Percentiles rank a stretch among this genome's conserved stretches.
phyloP scores from a whole-genome alignment of 2,113 vertebrate species.

The Sceloporus tristichus region DNA sequence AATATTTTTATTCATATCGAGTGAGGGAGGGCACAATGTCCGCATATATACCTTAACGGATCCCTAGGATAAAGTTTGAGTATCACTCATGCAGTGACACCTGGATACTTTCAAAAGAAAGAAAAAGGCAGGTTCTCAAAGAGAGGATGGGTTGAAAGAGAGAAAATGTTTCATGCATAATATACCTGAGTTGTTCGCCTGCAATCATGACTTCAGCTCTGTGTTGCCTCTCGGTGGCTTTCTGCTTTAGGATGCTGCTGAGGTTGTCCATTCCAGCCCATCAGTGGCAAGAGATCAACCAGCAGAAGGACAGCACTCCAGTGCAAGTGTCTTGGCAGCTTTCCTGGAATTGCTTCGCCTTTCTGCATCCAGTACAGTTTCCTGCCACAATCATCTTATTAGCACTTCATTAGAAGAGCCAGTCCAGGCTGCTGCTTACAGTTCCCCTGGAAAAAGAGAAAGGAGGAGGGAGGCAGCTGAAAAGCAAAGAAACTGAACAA shows the following conservation, averaged over 20 bases:
- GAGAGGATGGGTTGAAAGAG: neutral
- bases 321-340: neutral
- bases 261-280: slow-evolving; percentile 78
- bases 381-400: slow-evolving; percentile 23
- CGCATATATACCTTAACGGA: no score
- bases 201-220: slow-evolving; percentile 88
- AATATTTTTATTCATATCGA: no score
- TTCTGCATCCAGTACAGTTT: neutral
- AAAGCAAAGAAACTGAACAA: neutral
- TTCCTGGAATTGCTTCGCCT: neutral
- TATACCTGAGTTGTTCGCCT: slow-evolving; percentile 89
- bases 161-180: no score
- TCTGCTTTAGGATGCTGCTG: slow-evolving; percentile 75
- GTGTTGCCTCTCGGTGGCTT: slow-evolving; percentile 79
- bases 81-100: neutral
- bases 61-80: no score
- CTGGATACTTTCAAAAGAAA: no score
- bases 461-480: neutral
- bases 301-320: neutral
- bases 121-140: neutral
- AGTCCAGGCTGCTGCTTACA: neutral
- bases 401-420: neutral
- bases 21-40: no score
- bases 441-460: neutral
- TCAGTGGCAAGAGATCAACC: no score